A percentile compares a stretch with the other conserved stretches of the same genome.
Conservation (phyloP, 2,113 vertebrate species). For the human region DNA sequence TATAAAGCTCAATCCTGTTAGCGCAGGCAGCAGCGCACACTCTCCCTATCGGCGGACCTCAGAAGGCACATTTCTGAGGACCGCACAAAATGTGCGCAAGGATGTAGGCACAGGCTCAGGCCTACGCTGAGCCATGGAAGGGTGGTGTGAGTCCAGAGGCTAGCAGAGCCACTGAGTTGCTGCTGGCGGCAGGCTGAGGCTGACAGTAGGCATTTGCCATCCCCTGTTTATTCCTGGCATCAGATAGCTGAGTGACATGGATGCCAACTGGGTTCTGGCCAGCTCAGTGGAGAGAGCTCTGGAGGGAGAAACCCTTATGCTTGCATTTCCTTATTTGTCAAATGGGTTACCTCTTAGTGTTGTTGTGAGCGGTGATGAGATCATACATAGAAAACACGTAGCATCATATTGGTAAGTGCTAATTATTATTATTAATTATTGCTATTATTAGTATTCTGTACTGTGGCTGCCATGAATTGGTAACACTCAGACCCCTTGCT, state of each 20-base stretch:
- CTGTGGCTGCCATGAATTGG: background rate
- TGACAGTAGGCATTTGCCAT: background rate
- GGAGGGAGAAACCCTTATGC: background rate
- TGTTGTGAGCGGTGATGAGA: background rate
- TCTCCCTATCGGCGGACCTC: background rate
- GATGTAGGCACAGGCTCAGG: background rate
- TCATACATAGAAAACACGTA: background rate
- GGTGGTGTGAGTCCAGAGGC: background rate
- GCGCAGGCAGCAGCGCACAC: background rate
- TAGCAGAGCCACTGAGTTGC: background rate
- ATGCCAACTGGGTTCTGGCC: background rate
- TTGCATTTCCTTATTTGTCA: background rate
- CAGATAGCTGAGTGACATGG: background rate
- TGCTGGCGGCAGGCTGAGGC: background rate
- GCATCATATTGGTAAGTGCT: fast-evolving
- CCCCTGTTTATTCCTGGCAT: background rate
- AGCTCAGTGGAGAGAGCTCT: background rate
- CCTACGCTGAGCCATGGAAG: background rate
- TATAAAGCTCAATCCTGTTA: constrained; percentile 64
- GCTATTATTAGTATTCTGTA: background rate
- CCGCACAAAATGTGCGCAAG: background rate
- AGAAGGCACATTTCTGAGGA: background rate
- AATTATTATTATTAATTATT: background rate
- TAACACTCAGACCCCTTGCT: background rate
- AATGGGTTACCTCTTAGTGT: background rate